Evolutionary conservation across 2,888 invertebrate genomes (phyloP).

Genomic region (Tyria jacobaeae): DNA sequence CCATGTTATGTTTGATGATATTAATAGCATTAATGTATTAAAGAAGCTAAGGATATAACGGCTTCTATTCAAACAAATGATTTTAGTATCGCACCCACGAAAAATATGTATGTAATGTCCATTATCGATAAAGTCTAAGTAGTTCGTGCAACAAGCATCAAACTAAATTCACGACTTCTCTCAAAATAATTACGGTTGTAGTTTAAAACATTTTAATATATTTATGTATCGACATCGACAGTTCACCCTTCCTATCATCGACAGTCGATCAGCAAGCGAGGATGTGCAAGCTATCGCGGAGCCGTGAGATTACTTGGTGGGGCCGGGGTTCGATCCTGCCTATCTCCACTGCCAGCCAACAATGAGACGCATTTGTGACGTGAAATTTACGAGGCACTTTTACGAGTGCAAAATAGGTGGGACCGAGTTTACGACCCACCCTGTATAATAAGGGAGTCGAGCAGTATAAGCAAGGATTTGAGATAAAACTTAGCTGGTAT

Average conservation of each 20-base stretch:
- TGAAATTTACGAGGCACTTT: slow-evolving; percentile 81
- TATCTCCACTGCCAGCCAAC: slow-evolving; percentile 67
- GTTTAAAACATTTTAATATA: not conserved
- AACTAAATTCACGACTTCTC: no score
- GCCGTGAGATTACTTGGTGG: slow-evolving; percentile 58
- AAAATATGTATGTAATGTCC: not conserved
- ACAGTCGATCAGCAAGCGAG: slow-evolving; percentile 35
- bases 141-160: no score
- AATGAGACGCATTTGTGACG: slow-evolving; percentile 79
- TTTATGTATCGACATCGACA: slow-evolving; percentile 8
- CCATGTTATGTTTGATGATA: slow-evolving; percentile 22
- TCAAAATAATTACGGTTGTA: no score
- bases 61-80: slow-evolving; percentile 30
- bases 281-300: slow-evolving; percentile 63
- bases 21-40: slow-evolving; percentile 35
- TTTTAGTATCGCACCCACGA: not conserved
- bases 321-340: slow-evolving; percentile 51
- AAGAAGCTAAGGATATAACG: slow-evolving; percentile 23
- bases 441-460: slow-evolving; percentile 72
- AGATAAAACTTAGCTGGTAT: slow-evolving; percentile 35
- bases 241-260: slow-evolving; percentile 22
- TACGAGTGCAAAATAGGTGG: slow-evolving; percentile 84
- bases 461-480: slow-evolving; percentile 47
- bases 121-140: no score
- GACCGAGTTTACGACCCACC: slow-evolving; percentile 75